These are phyloP conservation scores for Sebastes iracundus DNA, from an alignment of 2,797 vertebrate species.

Conservation along the genomic window DNA sequence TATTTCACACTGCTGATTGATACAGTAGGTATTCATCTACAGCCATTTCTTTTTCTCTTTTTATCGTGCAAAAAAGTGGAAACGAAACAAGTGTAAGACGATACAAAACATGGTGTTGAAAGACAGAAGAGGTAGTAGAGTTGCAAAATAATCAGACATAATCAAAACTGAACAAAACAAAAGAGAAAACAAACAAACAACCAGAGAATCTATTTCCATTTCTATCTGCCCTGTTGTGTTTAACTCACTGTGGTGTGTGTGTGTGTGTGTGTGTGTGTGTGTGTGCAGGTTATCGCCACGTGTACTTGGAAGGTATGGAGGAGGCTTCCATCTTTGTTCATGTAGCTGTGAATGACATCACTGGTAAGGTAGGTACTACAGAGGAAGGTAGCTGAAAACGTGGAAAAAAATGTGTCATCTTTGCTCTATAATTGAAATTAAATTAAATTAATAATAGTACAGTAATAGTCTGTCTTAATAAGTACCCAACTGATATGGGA, in stretches of 20 bases:
- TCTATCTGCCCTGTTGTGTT: neutral
- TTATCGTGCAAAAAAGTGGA: neutral
- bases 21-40: neutral
- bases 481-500: neutral
- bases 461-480: neutral
- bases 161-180: neutral
- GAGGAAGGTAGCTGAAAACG: neutral
- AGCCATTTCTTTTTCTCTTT: neutral
- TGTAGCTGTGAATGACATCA: slow-evolving; percentile 93
- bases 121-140: neutral
- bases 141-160: neutral
- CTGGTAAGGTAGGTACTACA: slow-evolving; percentile 93
- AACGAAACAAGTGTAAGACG: neutral
- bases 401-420: neutral
- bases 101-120: neutral
- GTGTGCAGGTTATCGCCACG: slow-evolving; percentile 91
- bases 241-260: neutral
- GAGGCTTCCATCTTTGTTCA: slow-evolving; percentile 99
- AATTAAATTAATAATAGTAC: neutral
- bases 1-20: neutral
- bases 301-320: slow-evolving; percentile 98
- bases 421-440: neutral
- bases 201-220: neutral
- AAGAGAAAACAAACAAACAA: neutral
- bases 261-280: slow-evolving; percentile 14